Percentiles rank a stretch among this genome's conserved stretches.
phyloP scores from a whole-genome alignment of 1,140 invertebrate species.

The Apis mellifera region DNA sequence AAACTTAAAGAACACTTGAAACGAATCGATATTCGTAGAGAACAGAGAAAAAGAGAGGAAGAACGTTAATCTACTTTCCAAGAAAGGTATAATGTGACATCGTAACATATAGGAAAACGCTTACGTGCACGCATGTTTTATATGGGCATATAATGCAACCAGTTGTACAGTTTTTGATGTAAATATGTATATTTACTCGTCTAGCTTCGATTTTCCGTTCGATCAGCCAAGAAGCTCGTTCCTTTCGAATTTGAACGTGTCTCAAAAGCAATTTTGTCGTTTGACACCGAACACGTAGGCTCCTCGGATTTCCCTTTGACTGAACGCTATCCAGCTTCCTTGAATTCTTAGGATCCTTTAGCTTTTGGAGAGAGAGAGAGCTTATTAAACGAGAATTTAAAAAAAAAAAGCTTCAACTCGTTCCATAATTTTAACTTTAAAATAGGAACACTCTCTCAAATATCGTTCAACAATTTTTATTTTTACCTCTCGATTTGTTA shows the following conservation, averaged over 20 bases:
- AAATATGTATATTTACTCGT: neutral
- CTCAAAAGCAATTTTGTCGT: neutral
- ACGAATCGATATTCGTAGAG: neutral
- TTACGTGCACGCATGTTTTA: neutral
- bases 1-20: neutral
- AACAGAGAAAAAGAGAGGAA: neutral
- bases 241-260: neutral
- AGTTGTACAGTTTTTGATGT: neutral
- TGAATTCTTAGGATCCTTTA: neutral
- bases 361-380: neutral
- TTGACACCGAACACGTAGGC: neutral
- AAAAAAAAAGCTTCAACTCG: neutral
- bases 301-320: neutral
- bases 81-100: neutral
- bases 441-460: too few species aligned
- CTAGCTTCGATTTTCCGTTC: neutral
- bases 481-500: too few species aligned
- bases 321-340: too few species aligned
- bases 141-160: neutral
- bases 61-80: neutral
- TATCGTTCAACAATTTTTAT: too few species aligned
- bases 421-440: too few species aligned
- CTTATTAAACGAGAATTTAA: neutral
- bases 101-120: neutral
- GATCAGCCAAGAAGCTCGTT: neutral